Conservation (phyloP, 37 sponge, comb jelly and placozoan species). For the Mnemiopsis leidyi region DNA sequence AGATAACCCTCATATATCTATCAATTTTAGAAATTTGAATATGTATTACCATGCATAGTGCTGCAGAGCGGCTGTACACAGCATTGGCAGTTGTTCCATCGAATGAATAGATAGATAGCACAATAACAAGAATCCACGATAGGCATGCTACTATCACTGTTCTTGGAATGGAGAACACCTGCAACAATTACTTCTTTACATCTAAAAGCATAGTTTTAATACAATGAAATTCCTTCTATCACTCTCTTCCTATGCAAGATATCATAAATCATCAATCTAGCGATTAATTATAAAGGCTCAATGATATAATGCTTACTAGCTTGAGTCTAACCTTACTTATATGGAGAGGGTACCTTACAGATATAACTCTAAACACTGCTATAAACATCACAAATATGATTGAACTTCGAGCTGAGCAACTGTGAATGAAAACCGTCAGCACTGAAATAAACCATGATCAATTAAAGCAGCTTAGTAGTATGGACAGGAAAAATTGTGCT, state of each 20-base stretch:
- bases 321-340: not conserved
- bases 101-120: not conserved
- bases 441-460: constrained; percentile 28
- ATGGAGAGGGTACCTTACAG: not conserved
- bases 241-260: too few species aligned
- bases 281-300: too few species aligned
- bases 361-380: constrained; percentile 33
- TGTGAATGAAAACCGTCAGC: constrained; percentile 12
- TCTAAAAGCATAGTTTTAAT: too few species aligned
- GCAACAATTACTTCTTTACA: too few species aligned
- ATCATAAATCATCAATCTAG: too few species aligned
- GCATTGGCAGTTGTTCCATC: not conserved
- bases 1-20: too few species aligned
- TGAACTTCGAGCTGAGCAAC: constrained; percentile 4
- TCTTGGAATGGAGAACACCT: not conserved
- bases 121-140: constrained; percentile 44
- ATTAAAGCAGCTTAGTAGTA: too few species aligned
- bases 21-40: too few species aligned
- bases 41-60: not conserved
- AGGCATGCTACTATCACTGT: not conserved
- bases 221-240: too few species aligned
- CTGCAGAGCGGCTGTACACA: not conserved
- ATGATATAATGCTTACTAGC: too few species aligned
- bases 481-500: too few species aligned
- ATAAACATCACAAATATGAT: constrained; percentile 39